A percentile compares a stretch with the other conserved stretches of the same genome.
Conservation (phyloP, 2,113 vertebrate species). For the Callospermophilus lateralis region DNA sequence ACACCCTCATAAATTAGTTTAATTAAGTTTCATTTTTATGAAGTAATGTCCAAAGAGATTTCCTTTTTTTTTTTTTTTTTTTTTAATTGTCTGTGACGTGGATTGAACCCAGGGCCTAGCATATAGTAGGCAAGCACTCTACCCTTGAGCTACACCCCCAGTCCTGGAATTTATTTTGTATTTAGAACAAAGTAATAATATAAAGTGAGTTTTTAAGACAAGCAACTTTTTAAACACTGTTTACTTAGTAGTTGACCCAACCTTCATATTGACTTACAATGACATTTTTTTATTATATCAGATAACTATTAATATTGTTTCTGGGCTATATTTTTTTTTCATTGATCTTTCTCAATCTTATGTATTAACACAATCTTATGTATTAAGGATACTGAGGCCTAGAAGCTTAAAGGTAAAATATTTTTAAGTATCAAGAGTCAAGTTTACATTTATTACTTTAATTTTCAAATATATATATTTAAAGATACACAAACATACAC, state of each 20-base stretch:
- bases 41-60: neutral
- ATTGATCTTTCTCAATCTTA: neutral
- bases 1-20: neutral
- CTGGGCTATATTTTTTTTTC: neutral
- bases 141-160: no score
- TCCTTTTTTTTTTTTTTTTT: neutral
- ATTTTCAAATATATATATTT: neutral
- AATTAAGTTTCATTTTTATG: neutral
- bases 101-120: neutral
- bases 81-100: no score
- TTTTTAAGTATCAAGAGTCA: neutral
- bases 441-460: neutral
- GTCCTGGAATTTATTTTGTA: neutral
- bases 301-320: constrained; percentile 5
- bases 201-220: constrained; percentile 12
- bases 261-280: constrained; percentile 29
- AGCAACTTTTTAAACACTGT: neutral
- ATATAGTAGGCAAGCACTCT: no score
- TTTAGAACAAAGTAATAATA: constrained; percentile 16
- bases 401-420: neutral
- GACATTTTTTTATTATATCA: constrained; percentile 36
- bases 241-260: constrained; percentile 1
- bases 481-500: neutral
- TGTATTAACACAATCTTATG: neutral
- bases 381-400: no score